Base-by-base conservation (phyloP, 2,888 invertebrate species). In the Diarsia dahlii region DNA sequence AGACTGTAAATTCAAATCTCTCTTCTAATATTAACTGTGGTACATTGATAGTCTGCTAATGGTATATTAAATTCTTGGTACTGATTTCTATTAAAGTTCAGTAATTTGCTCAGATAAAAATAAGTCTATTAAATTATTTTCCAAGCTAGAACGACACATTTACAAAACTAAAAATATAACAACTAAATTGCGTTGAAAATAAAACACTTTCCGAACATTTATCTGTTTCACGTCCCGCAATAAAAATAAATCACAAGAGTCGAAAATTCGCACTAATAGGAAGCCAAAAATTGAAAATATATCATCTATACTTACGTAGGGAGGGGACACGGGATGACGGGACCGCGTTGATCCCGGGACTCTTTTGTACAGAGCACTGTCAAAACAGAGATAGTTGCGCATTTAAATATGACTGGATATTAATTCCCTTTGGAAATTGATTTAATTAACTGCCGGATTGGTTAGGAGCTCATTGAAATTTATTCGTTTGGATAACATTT, bases 211-310 rank as follows among this genome's bases (percentile, higher is more conserved):
- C 54, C 68, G 79, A 76, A 80, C 75, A 79, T 81, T 74, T 82
- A 84, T 86, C 81, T 81, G 80, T 70, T 74, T 64, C 67, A 76
- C 62, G 68, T 79, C 45, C 78, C 63, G 28, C 76, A 79, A 71
- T 79, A 80, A 86, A 85, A 78, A 94, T 94, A 95, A 95, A 95
- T 95, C 93, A 92, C 90, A 87, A 92, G 67, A 71, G 92, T 92
- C 92, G 90, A 91, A 94, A 92, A 93, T 90, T 91, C 91, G 84
- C 85, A 91, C 92, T 91, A 92, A 93, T 92, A 91, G 92, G 89
- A 92, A 89, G 92, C 91, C 92, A 94, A 94, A 96, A 95, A 95
- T 96, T 95, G 95, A 95, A 95, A 95, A 95, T 95, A 95, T 95
- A 96, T 96, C 94, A 95, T 94, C 91, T 90, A 89, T 89, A 86